A percentile compares a stretch with the other conserved stretches of the same genome.
phyloP scores from a whole-genome alignment of 2,113 vertebrate species.

The Potamarius usumacintae region DNA sequence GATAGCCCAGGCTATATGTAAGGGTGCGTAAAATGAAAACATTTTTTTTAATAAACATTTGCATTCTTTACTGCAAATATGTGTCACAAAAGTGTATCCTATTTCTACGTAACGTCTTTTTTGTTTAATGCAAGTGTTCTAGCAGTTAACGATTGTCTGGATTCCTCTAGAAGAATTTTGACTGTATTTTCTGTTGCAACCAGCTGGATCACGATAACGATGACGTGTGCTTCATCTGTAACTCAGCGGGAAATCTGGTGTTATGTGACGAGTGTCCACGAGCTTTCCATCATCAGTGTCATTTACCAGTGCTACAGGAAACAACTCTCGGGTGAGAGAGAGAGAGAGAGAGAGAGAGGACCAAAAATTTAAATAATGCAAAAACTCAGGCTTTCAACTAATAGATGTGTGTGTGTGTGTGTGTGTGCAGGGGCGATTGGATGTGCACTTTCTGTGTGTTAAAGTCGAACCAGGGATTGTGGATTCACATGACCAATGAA shows the following conservation, averaged over 20 bases:
- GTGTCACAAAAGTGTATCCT: no score
- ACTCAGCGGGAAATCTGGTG: constrained; percentile 48
- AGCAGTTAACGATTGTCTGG: neutral
- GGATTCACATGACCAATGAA: constrained; percentile 28
- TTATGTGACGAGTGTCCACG: constrained; percentile 70
- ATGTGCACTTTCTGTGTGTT: constrained; percentile 68
- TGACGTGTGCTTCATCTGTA: constrained; percentile 69
- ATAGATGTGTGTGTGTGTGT: constrained; percentile 25
- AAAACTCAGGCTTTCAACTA: neutral
- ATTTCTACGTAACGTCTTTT: no score
- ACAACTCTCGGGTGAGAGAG: constrained; percentile 31
- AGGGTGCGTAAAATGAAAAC: no score
- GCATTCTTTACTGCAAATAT: no score
- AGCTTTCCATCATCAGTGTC: constrained; percentile 71
- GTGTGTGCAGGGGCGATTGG: constrained; percentile 58
- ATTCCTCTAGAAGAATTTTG: neutral
- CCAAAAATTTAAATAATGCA: neutral
- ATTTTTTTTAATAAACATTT: no score
- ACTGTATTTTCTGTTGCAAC: neutral
- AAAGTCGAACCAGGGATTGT: neutral
- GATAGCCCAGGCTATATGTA: no score
- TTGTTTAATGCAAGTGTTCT: neutral
- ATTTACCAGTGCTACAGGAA: constrained; percentile 62
- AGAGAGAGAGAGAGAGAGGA: neutral
- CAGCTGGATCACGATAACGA: constrained; percentile 69